Conservation (phyloP, 2,113 vertebrate species). For the Chloropsis hardwickii region DNA sequence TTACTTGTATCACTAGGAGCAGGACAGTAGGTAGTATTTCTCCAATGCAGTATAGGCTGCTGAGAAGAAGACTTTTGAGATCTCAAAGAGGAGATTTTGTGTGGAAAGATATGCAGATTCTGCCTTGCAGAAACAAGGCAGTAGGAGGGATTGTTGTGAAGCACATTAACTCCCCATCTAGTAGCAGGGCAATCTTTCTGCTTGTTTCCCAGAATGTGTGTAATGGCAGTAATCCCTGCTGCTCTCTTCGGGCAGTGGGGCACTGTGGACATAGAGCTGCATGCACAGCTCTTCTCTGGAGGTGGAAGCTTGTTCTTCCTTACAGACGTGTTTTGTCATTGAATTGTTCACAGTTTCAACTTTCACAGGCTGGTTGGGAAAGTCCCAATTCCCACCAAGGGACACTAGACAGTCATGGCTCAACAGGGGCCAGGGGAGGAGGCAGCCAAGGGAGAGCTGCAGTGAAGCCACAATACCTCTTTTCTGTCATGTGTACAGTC, state of each 20-base stretch:
- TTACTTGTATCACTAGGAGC: background rate
- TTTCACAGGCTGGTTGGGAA: background rate
- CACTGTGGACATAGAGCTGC: accelerated
- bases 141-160: background rate
- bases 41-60: background rate
- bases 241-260: background rate
- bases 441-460: background rate
- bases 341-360: background rate
- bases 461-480: accelerated
- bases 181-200: background rate
- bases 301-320: background rate
- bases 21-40: background rate
- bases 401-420: background rate
- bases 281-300: background rate
- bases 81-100: background rate
- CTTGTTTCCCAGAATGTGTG: background rate
- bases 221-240: background rate
- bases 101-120: background rate
- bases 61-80: background rate
- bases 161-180: background rate
- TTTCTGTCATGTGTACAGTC: accelerated
- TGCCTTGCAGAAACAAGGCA: background rate
- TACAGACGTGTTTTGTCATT: background rate
- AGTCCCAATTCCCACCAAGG: background rate
- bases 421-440: too few species aligned